Conservation (phyloP, 2,888 invertebrate species). For the Dendrolimus pini region DNA sequence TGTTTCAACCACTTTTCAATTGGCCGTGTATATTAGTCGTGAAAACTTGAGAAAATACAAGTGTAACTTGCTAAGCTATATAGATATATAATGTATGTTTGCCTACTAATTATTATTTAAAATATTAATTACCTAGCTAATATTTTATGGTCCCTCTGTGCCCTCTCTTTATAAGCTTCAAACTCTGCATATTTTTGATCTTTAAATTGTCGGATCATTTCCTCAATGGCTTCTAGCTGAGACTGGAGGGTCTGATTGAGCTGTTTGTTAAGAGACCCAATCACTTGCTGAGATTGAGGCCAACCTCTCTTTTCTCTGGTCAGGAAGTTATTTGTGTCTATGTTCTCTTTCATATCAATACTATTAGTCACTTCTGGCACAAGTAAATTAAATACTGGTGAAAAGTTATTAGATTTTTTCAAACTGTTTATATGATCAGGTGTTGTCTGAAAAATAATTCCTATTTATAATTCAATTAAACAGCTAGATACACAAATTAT, state of each 20-base stretch:
- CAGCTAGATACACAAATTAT: too few species aligned
- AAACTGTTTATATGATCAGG: slow-evolving; percentile 77
- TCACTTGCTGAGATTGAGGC: slow-evolving; percentile 70
- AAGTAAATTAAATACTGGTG: slow-evolving; percentile 83
- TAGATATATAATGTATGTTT: too few species aligned
- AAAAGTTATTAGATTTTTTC: slow-evolving; percentile 80
- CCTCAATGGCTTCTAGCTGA: slow-evolving; percentile 83
- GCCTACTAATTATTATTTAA: too few species aligned
- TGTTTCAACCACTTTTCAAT: too few species aligned
- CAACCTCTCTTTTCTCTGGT: slow-evolving; percentile 50
- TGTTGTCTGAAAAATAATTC: slow-evolving; percentile 66
- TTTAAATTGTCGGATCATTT: slow-evolving; percentile 84
- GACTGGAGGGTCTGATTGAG: slow-evolving; percentile 81
- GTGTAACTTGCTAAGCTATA: too few species aligned
- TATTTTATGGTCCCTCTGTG: slow-evolving; percentile 83
- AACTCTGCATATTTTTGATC: slow-evolving; percentile 85
- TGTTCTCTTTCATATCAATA: slow-evolving; percentile 67
- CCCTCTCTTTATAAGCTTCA: slow-evolving; percentile 83
- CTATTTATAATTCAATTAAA: slow-evolving; percentile 2
- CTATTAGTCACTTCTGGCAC: slow-evolving; percentile 75
- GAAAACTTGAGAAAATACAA: too few species aligned
- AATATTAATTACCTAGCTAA: slow-evolving; percentile 69
- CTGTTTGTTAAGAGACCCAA: slow-evolving; percentile 79
- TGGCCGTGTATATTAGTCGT: too few species aligned
- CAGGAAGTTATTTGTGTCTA: slow-evolving; percentile 57